phyloP scores from a whole-genome alignment of 2,797 vertebrate species.

The Sylvilagus floridanus region DNA sequence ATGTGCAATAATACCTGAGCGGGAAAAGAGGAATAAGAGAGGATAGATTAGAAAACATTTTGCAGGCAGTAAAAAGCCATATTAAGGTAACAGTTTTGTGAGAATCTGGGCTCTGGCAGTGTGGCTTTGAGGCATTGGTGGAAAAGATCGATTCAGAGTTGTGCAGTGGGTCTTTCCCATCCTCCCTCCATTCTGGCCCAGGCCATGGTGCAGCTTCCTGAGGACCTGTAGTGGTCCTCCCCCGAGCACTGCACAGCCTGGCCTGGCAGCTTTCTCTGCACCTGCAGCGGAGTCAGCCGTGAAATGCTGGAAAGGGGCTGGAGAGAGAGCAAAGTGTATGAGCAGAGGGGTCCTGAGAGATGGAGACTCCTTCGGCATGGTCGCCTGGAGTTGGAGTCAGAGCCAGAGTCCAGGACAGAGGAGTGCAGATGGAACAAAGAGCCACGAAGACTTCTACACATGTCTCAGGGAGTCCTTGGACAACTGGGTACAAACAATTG shows the following conservation, averaged over 20 bases:
- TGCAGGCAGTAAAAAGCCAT: not conserved
- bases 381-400: not conserved
- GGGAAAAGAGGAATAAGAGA: not conserved
- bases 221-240: not conserved
- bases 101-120: not conserved
- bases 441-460: not conserved
- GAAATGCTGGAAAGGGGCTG: not conserved
- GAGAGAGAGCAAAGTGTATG: not conserved
- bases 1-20: not conserved
- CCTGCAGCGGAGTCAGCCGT: not conserved
- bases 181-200: not conserved
- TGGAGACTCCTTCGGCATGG: not conserved
- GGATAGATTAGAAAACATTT: not conserved
- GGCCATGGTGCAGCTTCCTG: not conserved
- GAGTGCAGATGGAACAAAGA: not conserved
- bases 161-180: not conserved
- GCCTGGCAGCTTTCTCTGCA: not conserved
- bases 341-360: not conserved
- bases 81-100: not conserved
- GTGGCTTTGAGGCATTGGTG: not conserved
- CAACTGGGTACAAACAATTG: not conserved
- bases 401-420: not conserved
- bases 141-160: not conserved
- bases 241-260: not conserved
- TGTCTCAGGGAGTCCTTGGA: not conserved